These are phyloP conservation scores for Penaeus chinensis DNA, from an alignment of 1,140 invertebrate species.

Conservation along the genomic window DNA sequence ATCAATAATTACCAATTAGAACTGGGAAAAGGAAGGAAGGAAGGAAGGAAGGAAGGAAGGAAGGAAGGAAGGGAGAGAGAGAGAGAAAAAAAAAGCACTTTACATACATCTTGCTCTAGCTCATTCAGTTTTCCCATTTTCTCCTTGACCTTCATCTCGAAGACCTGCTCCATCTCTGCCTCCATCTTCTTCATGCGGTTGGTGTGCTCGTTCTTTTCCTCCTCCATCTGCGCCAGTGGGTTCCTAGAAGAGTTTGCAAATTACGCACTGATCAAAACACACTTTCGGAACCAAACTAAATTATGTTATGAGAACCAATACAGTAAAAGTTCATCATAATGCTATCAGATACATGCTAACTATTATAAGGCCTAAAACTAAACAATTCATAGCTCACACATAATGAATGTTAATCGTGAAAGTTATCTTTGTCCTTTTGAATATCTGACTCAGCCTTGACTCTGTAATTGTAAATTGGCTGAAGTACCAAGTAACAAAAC, in stretches of 20 bases:
- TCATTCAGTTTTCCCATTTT: slow-evolving; percentile 94
- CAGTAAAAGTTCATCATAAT: neutral
- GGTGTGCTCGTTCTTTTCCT: slow-evolving; percentile 96
- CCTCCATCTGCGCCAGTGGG: slow-evolving; percentile 96
- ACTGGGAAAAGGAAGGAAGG: too few species aligned
- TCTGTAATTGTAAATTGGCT: too few species aligned
- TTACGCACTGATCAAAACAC: too few species aligned
- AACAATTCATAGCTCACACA: neutral
- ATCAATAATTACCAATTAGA: slow-evolving; percentile 13
- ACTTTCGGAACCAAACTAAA: neutral
- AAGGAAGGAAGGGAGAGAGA: neutral
- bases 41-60: too few species aligned
- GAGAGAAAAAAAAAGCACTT: slow-evolving; percentile 61
- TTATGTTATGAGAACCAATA: neutral
- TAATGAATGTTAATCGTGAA: neutral
- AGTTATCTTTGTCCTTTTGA: neutral
- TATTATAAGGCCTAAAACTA: slow-evolving; percentile 14
- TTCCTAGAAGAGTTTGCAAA: slow-evolving; percentile 77
- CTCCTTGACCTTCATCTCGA: slow-evolving; percentile 89
- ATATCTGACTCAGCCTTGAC: too few species aligned
- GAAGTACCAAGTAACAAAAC: too few species aligned
- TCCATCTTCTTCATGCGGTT: slow-evolving; percentile 97
- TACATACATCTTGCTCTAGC: slow-evolving; percentile 82
- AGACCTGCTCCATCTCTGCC: slow-evolving; percentile 94
- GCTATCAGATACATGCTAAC: slow-evolving; percentile 4